Evolutionary conservation across 1,140 invertebrate genomes (phyloP), one percentile per base, ranked within the genome.

Genomic region (Globodera rostochiensis): DNA sequence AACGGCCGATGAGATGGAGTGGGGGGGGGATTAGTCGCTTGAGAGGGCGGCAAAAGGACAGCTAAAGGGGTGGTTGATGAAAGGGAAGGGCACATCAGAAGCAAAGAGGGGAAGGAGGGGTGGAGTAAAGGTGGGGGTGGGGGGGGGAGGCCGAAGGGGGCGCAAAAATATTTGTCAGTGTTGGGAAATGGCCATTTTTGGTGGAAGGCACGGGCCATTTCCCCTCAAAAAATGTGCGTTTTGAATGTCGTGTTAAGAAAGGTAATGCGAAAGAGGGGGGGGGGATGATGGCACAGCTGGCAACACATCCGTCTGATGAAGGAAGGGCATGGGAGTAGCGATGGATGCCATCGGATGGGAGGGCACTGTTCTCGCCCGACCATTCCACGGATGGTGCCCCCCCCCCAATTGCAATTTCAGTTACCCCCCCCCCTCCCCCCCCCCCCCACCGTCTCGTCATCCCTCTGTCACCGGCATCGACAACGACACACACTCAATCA

Each of bases 11-110:
- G 21, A 11, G 25, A 60, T 74, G 45, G 25, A 74, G 60, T 9
- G 46, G 75, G 11, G n/a, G 21, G 36, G 75, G 64, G 74, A 77
- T 71, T 71, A 71, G 69, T 71, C 69, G 69, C 69, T 71, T 36
- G 69, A 71, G 69, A 45, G 69, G 69, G 25, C 69, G 69, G 69
- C 69, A 71, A 71, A 71, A n/a, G 9, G 60, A 8, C 69, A 47
- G 69, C 9, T 45, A 71, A 47, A 71, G 25, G 25, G 8, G 25
- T 71, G 25, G 69, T 4, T 21, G 69, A 25, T 71, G 69, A 36
- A 0, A 6, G 69, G 6, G 69, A 71, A 71, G 25, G 6, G 25
- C 69, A 45, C n/a, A 45, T 71, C 5, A 71, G 8, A 19, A 19
- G 15, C 8, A 11, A 7, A 36, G 25, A 36, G 25, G 25, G 25